Conservation (phyloP, 1,140 invertebrate genomes). For the Andrena cerasifolii region DNA sequence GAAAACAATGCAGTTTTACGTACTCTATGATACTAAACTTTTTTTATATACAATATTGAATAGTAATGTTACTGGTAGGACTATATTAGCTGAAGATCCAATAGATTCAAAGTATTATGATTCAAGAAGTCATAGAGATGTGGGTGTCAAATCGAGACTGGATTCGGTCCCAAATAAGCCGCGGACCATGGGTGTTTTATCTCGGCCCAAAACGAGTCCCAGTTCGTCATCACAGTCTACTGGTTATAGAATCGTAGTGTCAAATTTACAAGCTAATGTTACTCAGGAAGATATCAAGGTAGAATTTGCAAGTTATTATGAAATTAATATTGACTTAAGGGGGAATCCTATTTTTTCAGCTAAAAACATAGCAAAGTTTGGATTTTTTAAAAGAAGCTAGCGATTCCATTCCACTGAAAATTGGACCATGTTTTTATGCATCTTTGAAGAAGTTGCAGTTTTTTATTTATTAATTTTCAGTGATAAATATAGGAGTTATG, state of each 20-base stretch:
- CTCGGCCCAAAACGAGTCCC: constrained; percentile 80
- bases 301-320: constrained; percentile 64
- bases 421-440: too few relatives aligned
- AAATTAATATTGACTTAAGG: background rate
- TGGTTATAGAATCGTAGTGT: constrained; percentile 92
- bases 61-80: constrained; percentile 57
- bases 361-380: too few relatives aligned
- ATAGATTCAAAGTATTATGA: constrained; percentile 79
- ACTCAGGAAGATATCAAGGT: constrained; percentile 94
- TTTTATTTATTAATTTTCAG: too few relatives aligned
- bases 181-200: constrained; percentile 81
- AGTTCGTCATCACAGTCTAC: constrained; percentile 76
- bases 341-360: too few relatives aligned
- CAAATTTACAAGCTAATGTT: constrained; percentile 92
- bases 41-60: background rate
- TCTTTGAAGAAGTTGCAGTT: too few relatives aligned
- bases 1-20: too few relatives aligned
- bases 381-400: too few relatives aligned
- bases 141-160: constrained; percentile 81
- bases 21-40: background rate
- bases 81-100: constrained; percentile 74
- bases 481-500: too few relatives aligned
- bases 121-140: constrained; percentile 72
- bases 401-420: too few relatives aligned
- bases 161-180: constrained; percentile 79